Base-by-base conservation (phyloP, 2,797 vertebrate genomes). In the Hypotaenidia okinawae region DNA sequence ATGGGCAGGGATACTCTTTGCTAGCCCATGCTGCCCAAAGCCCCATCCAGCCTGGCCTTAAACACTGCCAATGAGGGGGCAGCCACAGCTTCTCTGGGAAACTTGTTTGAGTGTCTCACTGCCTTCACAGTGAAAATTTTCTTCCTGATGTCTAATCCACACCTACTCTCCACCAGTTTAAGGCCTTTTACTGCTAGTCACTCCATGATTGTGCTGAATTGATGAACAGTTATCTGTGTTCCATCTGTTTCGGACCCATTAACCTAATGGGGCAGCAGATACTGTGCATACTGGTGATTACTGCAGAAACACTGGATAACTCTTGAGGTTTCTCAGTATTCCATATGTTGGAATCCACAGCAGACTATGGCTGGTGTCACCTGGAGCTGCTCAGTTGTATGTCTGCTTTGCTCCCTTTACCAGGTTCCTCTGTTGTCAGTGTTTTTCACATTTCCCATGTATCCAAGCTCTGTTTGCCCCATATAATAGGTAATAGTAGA, bases 251-350 rank as follows among this genome's bases (percentile, higher is more conserved):
- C 6, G n/a, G n/a, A n/a, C 8, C 3, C 18, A 61, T 55, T 62
- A 87, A 37, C 74, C 5, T n/a, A 21, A 47, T 54, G 30, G 24
- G 14, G 14, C 13, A 32, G 62, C 15, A 30, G 24, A 45, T 75
- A 27, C 21, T 27, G n/a, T 0, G 2, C 43, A 37, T 2, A 3
- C 27, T 10, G 8, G 18, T 76, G 23, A 13, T 41, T 70, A 37
- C n/a, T 57, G 49, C 41, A 37, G 47, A 87, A 74, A 30, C 74
- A 35, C 2, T 22, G 19, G 16, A 16, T 74, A 8, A 45, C 7
- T 82, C 5, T 94, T 59, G 35, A 59, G 35, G 68, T 63, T 66
- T 16, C 39, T 57, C 22, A 13, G 21, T 17, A 18, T 67, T 85
- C 13, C 55, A 54, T 35, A 19, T 41, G 7, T 3, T 84, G 54